A percentile compares a stretch with the other conserved stretches of the same genome.
Evolutionary conservation across 2,888 invertebrate species (phyloP).

Genomic region (Mythimna albipuncta): DNA sequence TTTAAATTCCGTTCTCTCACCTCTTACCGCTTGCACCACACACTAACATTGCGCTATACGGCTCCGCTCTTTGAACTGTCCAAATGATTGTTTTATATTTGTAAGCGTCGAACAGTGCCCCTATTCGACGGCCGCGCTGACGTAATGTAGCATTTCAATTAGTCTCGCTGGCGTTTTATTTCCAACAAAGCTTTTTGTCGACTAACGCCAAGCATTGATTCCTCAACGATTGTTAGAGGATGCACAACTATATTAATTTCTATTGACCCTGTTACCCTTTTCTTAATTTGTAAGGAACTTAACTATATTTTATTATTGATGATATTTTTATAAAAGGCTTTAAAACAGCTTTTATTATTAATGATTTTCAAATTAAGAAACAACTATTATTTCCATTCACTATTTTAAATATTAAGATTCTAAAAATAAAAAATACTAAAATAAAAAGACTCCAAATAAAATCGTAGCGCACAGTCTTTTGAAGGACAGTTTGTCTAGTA

Average conservation of each 20-base stretch:
- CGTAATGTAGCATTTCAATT: conserved; percentile 89
- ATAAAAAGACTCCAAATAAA: neutral
- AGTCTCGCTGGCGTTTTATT: conserved; percentile 82
- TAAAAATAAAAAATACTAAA: neutral
- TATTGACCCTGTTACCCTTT: conserved; percentile 62
- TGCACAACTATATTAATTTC: conserved; percentile 64
- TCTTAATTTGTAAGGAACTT: conserved; percentile 59
- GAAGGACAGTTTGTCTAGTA: conserved; percentile 47
- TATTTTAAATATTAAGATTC: neutral
- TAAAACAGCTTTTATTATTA: neutral
- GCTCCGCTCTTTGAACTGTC: conserved; percentile 87
- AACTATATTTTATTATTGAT: conserved; percentile 46
- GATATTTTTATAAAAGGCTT: too few relatives aligned
- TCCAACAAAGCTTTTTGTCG: conserved; percentile 81
- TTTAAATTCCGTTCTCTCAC: too few relatives aligned
- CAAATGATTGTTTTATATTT: conserved; percentile 90
- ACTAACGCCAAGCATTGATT: conserved; percentile 73
- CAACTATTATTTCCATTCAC: neutral
- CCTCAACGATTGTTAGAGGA: conserved; percentile 71
- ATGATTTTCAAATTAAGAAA: conserved; percentile 1
- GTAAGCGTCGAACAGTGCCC: conserved; percentile 86
- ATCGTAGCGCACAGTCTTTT: conserved; percentile 54
- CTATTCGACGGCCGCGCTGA: conserved; percentile 78
- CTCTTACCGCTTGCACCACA: conserved; percentile 62
- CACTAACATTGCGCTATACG: conserved; percentile 80